phyloP scores from a whole-genome alignment of 2,797 vertebrate genomes.

The Melanotaenia pygmaea region DNA sequence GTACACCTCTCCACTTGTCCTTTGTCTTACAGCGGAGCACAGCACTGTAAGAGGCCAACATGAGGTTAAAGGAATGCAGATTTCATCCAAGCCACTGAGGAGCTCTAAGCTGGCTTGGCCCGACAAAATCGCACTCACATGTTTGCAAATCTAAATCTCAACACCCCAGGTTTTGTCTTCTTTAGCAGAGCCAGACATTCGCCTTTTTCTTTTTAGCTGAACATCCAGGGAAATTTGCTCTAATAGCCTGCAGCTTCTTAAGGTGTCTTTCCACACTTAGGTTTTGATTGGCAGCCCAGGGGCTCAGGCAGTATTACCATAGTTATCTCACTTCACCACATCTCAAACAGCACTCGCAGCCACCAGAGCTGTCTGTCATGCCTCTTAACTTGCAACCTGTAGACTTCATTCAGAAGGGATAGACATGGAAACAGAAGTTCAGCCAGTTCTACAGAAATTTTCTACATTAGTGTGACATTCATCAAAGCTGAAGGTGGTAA shows the following conservation, averaged over 20 bases:
- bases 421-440: slow-evolving; percentile 39
- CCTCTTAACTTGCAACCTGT: slow-evolving; percentile 62
- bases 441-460: slow-evolving; percentile 25
- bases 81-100: slow-evolving; percentile 52
- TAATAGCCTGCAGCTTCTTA: slow-evolving; percentile 57
- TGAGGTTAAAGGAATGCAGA: slow-evolving; percentile 56
- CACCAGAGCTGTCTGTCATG: slow-evolving; percentile 66
- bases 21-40: slow-evolving; percentile 59
- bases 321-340: slow-evolving; percentile 72
- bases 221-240: slow-evolving; percentile 55
- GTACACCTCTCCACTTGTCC: slow-evolving; percentile 41
- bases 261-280: slow-evolving; percentile 60
- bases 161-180: slow-evolving; percentile 64
- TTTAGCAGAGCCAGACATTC: slow-evolving; percentile 59
- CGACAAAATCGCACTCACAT: slow-evolving; percentile 36
- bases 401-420: slow-evolving; percentile 62
- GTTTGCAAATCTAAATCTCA: slow-evolving; percentile 63
- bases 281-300: slow-evolving; percentile 73
- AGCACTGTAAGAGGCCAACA: slow-evolving; percentile 36
- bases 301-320: slow-evolving; percentile 68
- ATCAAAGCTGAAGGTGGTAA: slow-evolving; percentile 8
- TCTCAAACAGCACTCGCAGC: slow-evolving; percentile 63
- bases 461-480: slow-evolving; percentile 33
- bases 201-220: slow-evolving; percentile 39
- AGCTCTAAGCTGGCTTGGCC: slow-evolving; percentile 61